These are phyloP conservation scores for Hirtodrosophila cameraria DNA, from an alignment of 2,888 invertebrate genomes.

Conservation along the genomic window DNA sequence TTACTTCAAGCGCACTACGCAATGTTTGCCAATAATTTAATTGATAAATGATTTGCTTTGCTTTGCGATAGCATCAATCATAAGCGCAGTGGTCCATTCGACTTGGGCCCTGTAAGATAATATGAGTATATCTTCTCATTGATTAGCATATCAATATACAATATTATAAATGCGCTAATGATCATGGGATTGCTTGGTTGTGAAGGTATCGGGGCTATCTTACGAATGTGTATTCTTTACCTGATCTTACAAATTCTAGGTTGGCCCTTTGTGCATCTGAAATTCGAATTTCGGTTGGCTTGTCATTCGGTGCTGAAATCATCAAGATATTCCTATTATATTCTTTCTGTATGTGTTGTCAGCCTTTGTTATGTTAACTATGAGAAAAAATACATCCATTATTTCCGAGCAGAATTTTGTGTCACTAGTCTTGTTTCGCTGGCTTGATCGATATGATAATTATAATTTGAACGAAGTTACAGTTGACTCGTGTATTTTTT, in stretches of 20 bases:
- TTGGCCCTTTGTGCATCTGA: constrained; percentile 32
- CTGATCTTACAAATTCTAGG: constrained; percentile 48
- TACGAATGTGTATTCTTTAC: constrained; percentile 31
- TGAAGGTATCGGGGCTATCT: constrained; percentile 33
- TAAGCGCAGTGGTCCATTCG: constrained; percentile 41
- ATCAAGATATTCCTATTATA: constrained; percentile 53
- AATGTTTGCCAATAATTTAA: constrained; percentile 80
- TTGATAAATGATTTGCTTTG: constrained; percentile 79
- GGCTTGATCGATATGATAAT: constrained; percentile 77
- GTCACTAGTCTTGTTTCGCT: constrained; percentile 58
- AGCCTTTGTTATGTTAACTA: constrained; percentile 77
- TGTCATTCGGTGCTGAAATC: constrained; percentile 77
- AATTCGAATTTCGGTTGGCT: constrained; percentile 5
- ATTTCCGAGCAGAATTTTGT: constrained; percentile 47
- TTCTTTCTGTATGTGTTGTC: constrained; percentile 61
- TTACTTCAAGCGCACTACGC: constrained; percentile 60
- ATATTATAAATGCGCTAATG: constrained; percentile 69
- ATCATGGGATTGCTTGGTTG: constrained; percentile 73
- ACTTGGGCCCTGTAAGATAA: constrained; percentile 8
- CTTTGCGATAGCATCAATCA: constrained; percentile 66
- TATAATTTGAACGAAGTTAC: constrained; percentile 71
- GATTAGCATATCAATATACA: constrained; percentile 78
- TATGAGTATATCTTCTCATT: constrained; percentile 39
- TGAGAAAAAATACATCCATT: constrained; percentile 63
- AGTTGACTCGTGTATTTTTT: too few species aligned